These are phyloP conservation scores for Nephrotoma flavescens DNA, from an alignment of 2,888 invertebrate species.

Conservation along the genomic window DNA sequence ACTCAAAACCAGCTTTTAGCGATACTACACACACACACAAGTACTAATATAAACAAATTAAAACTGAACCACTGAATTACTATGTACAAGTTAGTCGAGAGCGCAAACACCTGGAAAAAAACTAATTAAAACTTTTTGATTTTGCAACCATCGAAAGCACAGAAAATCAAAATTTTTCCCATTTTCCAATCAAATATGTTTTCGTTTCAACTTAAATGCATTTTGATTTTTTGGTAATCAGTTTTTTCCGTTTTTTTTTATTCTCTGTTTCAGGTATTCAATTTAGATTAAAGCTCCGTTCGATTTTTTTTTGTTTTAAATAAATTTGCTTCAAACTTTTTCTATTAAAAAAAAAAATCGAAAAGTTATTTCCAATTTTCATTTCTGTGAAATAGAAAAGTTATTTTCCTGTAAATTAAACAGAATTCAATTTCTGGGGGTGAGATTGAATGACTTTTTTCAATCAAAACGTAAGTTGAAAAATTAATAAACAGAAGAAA, in stretches of 20 bases:
- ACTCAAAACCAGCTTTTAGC: background rate
- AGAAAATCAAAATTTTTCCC: background rate
- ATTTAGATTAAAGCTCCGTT: background rate
- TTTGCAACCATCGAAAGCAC: background rate
- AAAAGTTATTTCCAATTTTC: background rate
- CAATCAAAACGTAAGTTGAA: background rate
- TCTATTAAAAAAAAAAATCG: background rate
- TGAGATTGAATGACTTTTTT: background rate
- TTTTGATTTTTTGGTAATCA: background rate
- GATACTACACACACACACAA: too few relatives aligned
- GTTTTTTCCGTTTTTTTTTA: background rate
- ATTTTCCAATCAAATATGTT: background rate
- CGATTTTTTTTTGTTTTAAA: background rate
- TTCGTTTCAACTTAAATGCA: background rate
- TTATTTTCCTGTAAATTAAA: background rate
- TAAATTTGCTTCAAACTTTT: background rate
- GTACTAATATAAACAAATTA: background rate
- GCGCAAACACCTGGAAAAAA: background rate
- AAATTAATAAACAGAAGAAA: background rate
- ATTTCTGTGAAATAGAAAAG: background rate
- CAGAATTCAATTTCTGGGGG: background rate
- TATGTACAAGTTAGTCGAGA: background rate
- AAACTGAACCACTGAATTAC: background rate
- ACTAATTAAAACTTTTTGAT: background rate
- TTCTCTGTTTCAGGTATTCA: background rate